These are phyloP conservation scores for Lanistes nyassanus DNA, from an alignment of 1,140 invertebrate genomes.

Conservation along the genomic window DNA sequence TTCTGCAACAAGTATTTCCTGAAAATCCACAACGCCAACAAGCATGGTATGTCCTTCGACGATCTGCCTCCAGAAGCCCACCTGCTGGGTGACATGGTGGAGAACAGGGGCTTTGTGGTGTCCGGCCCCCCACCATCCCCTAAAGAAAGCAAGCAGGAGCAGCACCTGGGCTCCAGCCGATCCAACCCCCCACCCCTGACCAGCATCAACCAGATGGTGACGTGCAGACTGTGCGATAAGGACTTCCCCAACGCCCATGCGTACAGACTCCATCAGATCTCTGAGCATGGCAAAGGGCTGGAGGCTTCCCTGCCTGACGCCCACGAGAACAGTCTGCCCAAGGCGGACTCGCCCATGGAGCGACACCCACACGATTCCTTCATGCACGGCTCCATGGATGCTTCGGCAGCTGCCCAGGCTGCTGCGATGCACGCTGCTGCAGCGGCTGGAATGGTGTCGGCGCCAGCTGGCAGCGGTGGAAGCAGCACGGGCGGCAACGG, in stretches of 20 bases:
- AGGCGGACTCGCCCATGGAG: slow-evolving; percentile 24
- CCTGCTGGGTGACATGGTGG: slow-evolving; percentile 21
- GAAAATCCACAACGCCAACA: slow-evolving; percentile 73
- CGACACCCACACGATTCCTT: slow-evolving; percentile 25
- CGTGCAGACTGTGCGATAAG: slow-evolving; percentile 62
- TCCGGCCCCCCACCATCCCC: slow-evolving; percentile 30
- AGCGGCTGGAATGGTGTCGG: slow-evolving; percentile 7
- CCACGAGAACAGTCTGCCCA: slow-evolving; percentile 35
- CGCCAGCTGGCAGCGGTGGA: slow-evolving; percentile 12
- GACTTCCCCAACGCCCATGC: slow-evolving; percentile 61
- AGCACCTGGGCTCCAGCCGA: neutral
- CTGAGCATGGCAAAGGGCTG: slow-evolving; percentile 52
- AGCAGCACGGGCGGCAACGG: slow-evolving; percentile 36
- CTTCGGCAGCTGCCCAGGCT: slow-evolving; percentile 26
- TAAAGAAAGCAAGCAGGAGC: slow-evolving; percentile 25
- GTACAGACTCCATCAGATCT: slow-evolving; percentile 60
- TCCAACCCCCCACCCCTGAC: slow-evolving; percentile 14
- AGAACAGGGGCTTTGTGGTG: slow-evolving; percentile 13
- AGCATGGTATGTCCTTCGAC: slow-evolving; percentile 69
- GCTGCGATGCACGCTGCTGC: slow-evolving; percentile 8
- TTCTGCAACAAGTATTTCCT: slow-evolving; percentile 83
- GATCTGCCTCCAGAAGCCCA: slow-evolving; percentile 29
- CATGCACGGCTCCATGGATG: slow-evolving; percentile 33
- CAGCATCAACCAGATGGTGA: slow-evolving; percentile 24
- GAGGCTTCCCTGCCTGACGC: slow-evolving; percentile 41